Evolutionary conservation across 2,888 invertebrate genomes (phyloP).

Genomic region (Lasius platythorax): DNA sequence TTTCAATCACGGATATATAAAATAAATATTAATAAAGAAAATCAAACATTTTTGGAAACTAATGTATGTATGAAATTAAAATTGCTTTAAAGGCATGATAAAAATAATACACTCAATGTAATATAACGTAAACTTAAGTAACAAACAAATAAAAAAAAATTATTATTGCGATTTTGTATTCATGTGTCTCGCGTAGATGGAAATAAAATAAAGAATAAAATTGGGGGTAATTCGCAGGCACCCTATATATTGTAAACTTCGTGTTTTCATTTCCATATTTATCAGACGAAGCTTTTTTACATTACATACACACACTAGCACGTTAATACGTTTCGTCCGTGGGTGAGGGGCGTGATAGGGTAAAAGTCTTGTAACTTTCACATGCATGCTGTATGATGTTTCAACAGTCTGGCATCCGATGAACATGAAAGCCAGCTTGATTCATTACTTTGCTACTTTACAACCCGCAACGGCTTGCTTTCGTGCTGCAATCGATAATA

Average conservation of each 20-base stretch:
- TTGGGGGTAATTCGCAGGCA: constrained; percentile 42
- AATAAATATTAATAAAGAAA: background rate
- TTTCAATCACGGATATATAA: background rate
- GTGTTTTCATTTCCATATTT: constrained; percentile 56
- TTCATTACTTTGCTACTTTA: constrained; percentile 66
- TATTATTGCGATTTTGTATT: background rate
- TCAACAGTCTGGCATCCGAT: constrained; percentile 49
- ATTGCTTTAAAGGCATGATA: background rate
- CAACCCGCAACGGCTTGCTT: constrained; percentile 50
- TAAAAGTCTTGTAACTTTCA: constrained; percentile 54
- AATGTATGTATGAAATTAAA: background rate
- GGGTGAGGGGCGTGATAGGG: constrained; percentile 41
- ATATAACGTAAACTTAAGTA: background rate
- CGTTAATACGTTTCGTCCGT: constrained; percentile 35
- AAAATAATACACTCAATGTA: background rate
- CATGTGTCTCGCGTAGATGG: background rate
- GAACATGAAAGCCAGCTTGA: constrained; percentile 68
- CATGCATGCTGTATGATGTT: constrained; percentile 51
- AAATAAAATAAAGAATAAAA: constrained; percentile 13
- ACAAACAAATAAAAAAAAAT: background rate
- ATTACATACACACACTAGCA: constrained; percentile 16
- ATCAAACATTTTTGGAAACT: background rate
- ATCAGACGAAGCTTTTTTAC: constrained; percentile 40
- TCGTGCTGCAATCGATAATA: constrained; percentile 60
- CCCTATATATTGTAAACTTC: constrained; percentile 49